Evolutionary conservation across 35 echinoderm and acorn worm species (phyloP).

Genomic region (Hemicentrotus pulcherrimus): DNA sequence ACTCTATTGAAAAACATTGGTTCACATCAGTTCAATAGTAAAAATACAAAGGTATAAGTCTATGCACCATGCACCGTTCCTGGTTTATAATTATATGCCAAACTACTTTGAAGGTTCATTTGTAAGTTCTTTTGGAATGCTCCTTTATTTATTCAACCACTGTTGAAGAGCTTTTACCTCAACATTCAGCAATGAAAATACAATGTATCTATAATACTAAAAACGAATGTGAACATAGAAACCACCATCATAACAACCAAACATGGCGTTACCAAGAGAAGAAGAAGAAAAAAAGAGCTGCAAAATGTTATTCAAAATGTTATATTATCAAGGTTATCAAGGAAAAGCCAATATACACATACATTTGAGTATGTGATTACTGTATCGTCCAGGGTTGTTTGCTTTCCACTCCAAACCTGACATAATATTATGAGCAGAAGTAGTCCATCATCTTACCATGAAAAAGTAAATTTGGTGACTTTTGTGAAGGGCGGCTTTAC

Average conservation of each 20-base stretch:
- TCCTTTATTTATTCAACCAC: background rate
- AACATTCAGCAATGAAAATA: background rate
- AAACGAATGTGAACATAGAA: background rate
- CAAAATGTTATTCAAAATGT: background rate
- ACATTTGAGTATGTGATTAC: background rate
- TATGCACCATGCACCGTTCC: too few species aligned
- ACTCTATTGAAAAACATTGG: too few species aligned
- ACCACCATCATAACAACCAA: background rate
- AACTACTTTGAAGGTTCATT: too few species aligned
- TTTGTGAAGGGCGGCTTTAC: background rate
- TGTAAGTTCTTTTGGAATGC: too few species aligned
- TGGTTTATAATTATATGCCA: too few species aligned
- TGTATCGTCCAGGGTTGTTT: background rate
- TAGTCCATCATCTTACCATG: background rate
- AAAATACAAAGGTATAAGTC: too few species aligned
- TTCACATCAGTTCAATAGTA: too few species aligned
- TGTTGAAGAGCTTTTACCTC: background rate
- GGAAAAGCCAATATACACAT: background rate
- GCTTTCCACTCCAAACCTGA: background rate
- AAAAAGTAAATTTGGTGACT: background rate
- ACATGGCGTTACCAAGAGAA: background rate
- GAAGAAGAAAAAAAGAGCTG: too few species aligned
- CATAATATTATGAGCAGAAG: background rate
- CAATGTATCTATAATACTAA: background rate
- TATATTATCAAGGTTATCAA: background rate